Conservation (phyloP, 2,888 invertebrate species). For the Nomada hirtipes region DNA sequence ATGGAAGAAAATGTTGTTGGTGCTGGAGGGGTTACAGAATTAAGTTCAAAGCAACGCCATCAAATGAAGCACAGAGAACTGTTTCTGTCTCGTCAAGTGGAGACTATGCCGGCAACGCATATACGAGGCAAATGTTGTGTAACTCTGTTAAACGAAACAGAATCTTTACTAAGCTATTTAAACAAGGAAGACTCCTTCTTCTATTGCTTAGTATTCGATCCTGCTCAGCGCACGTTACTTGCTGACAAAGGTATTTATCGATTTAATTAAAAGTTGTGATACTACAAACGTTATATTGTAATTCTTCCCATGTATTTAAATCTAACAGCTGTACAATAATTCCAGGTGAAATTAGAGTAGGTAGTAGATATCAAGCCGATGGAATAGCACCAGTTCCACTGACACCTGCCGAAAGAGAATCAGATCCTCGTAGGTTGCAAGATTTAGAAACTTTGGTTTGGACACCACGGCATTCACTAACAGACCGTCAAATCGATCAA, state of each 20-base stretch:
- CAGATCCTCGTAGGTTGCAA: slow-evolving; percentile 89
- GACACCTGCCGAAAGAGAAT: slow-evolving; percentile 84
- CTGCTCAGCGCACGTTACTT: slow-evolving; percentile 98
- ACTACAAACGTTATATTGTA: not conserved
- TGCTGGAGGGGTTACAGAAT: slow-evolving; percentile 87
- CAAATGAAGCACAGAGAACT: slow-evolving; percentile 99
- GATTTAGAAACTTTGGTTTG: slow-evolving; percentile 97
- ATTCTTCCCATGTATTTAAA: slow-evolving; percentile 3
- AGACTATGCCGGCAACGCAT: slow-evolving; percentile 99
- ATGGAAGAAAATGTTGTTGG: slow-evolving; percentile 84
- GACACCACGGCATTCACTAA: slow-evolving; percentile 96
- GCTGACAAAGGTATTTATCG: slow-evolving; percentile 94
- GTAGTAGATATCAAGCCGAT: slow-evolving; percentile 98
- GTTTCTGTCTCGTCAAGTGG: slow-evolving; percentile 98
- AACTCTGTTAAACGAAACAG: slow-evolving; percentile 99
- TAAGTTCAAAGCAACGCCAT: slow-evolving; percentile 95
- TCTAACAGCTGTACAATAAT: slow-evolving; percentile 25
- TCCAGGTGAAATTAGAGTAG: slow-evolving; percentile 88
- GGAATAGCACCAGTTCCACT: slow-evolving; percentile 88
- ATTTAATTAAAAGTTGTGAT: not conserved
- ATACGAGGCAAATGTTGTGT: slow-evolving; percentile 99
- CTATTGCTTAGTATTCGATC: slow-evolving; percentile 99
- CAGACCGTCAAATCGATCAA: slow-evolving; percentile 99
- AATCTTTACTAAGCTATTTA: slow-evolving; percentile 97
- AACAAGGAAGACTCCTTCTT: slow-evolving; percentile 99